phyloP scores from a whole-genome alignment of 2,888 invertebrate genomes.

The Lasioglossum oenotherae region DNA sequence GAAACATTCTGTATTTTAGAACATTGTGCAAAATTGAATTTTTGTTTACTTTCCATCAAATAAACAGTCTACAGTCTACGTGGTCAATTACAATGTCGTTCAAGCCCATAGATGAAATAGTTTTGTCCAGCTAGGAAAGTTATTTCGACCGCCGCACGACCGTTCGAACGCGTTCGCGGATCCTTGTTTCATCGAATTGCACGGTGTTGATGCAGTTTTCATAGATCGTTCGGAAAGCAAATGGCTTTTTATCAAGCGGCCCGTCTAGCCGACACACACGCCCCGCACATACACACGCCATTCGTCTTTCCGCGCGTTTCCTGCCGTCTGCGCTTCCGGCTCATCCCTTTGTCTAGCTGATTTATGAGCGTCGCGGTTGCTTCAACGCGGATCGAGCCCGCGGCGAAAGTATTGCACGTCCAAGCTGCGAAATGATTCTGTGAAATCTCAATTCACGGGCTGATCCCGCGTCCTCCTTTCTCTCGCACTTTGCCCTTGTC shows the following conservation, averaged over 20 bases:
- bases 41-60: too few relatives aligned
- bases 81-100: too few relatives aligned
- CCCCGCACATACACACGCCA: conserved; percentile 1
- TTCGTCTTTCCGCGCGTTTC: conserved; percentile 38
- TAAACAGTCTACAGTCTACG: too few relatives aligned
- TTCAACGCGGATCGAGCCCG: conserved; percentile 17
- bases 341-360: conserved; percentile 52
- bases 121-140: background rate
- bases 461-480: background rate
- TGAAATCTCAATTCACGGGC: conserved; percentile 44
- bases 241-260: conserved; percentile 48
- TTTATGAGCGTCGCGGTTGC: conserved; percentile 46
- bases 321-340: conserved; percentile 30
- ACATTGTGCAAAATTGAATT: too few relatives aligned
- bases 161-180: background rate
- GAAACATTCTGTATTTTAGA: too few relatives aligned
- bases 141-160: background rate
- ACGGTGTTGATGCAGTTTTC: conserved; percentile 42
- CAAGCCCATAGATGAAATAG: background rate
- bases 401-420: conserved; percentile 39
- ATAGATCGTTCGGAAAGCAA: conserved; percentile 38
- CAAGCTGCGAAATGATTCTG: conserved; percentile 38
- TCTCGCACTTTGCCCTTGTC: background rate
- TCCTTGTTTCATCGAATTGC: conserved; percentile 1
- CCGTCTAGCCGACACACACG: conserved; percentile 22